Conservation (phyloP, 1,140 invertebrate species). For the Condylostylus longicornis region DNA sequence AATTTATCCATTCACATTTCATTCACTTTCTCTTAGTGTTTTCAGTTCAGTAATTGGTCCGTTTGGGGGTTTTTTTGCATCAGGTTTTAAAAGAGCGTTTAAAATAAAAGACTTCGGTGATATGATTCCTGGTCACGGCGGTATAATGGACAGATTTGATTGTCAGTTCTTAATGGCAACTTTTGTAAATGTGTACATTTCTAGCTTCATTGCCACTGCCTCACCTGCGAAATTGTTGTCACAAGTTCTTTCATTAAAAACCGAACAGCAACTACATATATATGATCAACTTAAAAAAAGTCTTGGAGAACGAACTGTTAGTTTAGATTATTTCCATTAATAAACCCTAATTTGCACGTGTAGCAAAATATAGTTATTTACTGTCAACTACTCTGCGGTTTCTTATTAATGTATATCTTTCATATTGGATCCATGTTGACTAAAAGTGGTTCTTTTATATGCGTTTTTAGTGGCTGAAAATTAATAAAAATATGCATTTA, state of each 20-base stretch:
- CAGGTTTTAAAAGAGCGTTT: slow-evolving; percentile 96
- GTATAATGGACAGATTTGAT: slow-evolving; percentile 98
- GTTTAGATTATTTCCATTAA: no score
- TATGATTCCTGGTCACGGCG: slow-evolving; percentile 78
- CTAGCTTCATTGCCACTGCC: slow-evolving; percentile 77
- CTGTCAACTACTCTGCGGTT: no score
- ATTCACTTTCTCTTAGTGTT: slow-evolving; percentile 83
- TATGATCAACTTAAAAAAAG: slow-evolving; percentile 70
- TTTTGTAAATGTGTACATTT: slow-evolving; percentile 97
- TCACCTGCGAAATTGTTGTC: slow-evolving; percentile 74
- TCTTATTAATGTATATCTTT: no score
- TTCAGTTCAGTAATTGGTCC: slow-evolving; percentile 98
- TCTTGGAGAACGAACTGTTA: slow-evolving; percentile 51
- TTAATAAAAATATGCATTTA: no score
- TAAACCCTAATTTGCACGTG: no score
- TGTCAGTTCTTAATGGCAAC: slow-evolving; percentile 98
- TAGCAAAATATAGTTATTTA: no score
- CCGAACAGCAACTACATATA: slow-evolving; percentile 77
- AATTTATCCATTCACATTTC: slow-evolving; percentile 88
- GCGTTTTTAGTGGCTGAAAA: no score
- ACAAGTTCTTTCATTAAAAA: slow-evolving; percentile 71
- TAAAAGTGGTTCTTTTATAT: no score
- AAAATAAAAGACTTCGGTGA: slow-evolving; percentile 82
- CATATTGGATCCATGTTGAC: no score
- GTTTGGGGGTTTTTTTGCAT: slow-evolving; percentile 99